Evolutionary conservation across 37 sponge, comb jelly and placozoan species (phyloP).

Genomic region (Beroe ovata): DNA sequence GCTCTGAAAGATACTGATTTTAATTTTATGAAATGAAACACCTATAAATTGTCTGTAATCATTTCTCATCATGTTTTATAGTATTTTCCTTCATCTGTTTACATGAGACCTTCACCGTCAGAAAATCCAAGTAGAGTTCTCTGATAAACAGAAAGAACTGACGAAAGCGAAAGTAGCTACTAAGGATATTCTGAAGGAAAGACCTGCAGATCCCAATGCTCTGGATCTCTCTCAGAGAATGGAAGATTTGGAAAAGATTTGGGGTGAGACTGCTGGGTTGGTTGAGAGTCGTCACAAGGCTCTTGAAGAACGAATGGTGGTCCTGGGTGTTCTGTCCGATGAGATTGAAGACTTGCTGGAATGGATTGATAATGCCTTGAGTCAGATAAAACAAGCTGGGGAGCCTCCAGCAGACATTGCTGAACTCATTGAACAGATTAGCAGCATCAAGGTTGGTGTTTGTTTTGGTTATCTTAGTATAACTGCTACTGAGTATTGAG

Average conservation of each 20-base stretch:
- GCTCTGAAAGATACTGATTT: too few relatives aligned
- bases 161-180: slow-evolving; percentile 8
- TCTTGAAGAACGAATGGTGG: slow-evolving; percentile 50
- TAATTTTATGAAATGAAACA: too few relatives aligned
- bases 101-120: neutral
- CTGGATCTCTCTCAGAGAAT: neutral
- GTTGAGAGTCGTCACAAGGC: neutral
- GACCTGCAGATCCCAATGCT: neutral
- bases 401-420: neutral
- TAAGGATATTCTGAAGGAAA: slow-evolving; percentile 20
- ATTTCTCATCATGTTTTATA: too few relatives aligned
- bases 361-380: neutral
- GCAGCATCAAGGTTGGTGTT: slow-evolving; percentile 17
- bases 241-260: neutral
- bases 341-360: slow-evolving; percentile 10
- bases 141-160: slow-evolving; percentile 18
- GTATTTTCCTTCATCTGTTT: too few relatives aligned
- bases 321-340: slow-evolving; percentile 33
- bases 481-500: too few relatives aligned
- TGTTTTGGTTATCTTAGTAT: too few relatives aligned
- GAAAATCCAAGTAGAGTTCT: slow-evolving; percentile 42
- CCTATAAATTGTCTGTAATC: too few relatives aligned
- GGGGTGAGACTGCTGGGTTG: slow-evolving; percentile 1
- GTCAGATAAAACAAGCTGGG: neutral
- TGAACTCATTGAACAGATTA: neutral